Percentiles rank a stretch among this genome's conserved stretches.
These are phyloP conservation scores for Lasiurus cinereus DNA, from an alignment of 2,113 vertebrate genomes.

Conservation along the genomic window DNA sequence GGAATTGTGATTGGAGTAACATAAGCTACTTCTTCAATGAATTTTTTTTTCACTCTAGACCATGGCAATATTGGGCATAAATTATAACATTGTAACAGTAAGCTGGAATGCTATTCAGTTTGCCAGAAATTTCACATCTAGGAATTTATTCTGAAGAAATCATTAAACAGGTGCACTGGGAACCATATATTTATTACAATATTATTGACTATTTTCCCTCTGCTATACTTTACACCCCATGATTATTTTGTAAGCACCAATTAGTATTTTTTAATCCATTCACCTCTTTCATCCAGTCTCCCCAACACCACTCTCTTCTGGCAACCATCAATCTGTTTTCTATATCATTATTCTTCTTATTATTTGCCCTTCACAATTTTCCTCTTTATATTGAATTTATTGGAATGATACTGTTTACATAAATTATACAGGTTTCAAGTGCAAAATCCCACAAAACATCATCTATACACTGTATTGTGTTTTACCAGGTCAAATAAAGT, in stretches of 20 bases:
- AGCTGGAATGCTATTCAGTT: not conserved
- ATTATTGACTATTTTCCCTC: not conserved
- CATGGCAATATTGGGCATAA: not conserved
- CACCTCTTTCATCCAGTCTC: not conserved
- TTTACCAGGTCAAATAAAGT: too few species aligned
- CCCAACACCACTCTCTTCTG: not conserved
- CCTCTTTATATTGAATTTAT: too few species aligned
- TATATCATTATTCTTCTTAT: not conserved
- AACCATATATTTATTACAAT: too few species aligned
- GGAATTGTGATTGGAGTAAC: not conserved
- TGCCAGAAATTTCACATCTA: not conserved
- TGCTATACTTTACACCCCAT: not conserved
- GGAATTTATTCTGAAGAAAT: not conserved
- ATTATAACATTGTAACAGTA: not conserved
- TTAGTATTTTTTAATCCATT: not conserved
- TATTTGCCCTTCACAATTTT: too few species aligned
- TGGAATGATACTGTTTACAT: too few species aligned
- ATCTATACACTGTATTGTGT: too few species aligned
- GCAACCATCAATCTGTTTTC: not conserved
- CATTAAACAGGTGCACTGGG: not conserved
- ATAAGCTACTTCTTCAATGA: slow-evolving; percentile 28
- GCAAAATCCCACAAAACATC: too few species aligned
- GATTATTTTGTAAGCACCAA: not conserved
- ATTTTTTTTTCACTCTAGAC: not conserved
- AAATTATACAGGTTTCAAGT: too few species aligned